phyloP scores from a whole-genome alignment of 2,113 vertebrate genomes.

The Cephalopholis sonnerati region DNA sequence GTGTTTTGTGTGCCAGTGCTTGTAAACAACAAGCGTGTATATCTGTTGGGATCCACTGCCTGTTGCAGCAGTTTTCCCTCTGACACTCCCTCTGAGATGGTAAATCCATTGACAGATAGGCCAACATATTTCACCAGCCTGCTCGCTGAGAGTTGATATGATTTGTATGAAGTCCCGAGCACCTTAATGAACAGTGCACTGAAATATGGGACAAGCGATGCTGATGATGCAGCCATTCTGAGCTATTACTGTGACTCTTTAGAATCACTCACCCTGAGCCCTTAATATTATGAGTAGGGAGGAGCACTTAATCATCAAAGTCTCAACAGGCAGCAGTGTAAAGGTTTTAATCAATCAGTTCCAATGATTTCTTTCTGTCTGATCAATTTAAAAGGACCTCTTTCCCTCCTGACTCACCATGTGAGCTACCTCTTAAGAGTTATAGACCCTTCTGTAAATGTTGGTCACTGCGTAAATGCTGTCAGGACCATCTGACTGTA shows the following conservation, averaged over 20 bases:
- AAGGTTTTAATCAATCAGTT: slow-evolving; percentile 71
- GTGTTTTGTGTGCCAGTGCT: slow-evolving; percentile 19
- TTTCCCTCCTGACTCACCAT: slow-evolving; percentile 47
- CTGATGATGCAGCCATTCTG: slow-evolving; percentile 79
- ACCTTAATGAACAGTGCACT: slow-evolving; percentile 70
- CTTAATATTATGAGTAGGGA: slow-evolving; percentile 53
- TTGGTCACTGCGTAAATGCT: slow-evolving; percentile 69
- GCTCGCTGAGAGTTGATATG: slow-evolving; percentile 59
- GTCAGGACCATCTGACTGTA: slow-evolving; percentile 76
- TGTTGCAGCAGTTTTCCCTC: slow-evolving; percentile 47
- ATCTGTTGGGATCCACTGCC: slow-evolving; percentile 37
- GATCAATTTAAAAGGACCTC: slow-evolving; percentile 54
- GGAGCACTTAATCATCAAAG: slow-evolving; percentile 68
- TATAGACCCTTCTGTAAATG: slow-evolving; percentile 62
- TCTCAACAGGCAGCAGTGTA: slow-evolving; percentile 57
- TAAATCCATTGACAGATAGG: slow-evolving; percentile 56
- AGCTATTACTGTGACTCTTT: slow-evolving; percentile 75
- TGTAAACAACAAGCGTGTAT: slow-evolving; percentile 25
- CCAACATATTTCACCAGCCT: slow-evolving; percentile 53
- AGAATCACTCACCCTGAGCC: slow-evolving; percentile 68
- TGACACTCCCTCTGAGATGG: slow-evolving; percentile 9
- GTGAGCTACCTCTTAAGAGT: slow-evolving; percentile 48
- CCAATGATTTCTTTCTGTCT: slow-evolving; percentile 58
- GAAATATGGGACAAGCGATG: slow-evolving; percentile 77
- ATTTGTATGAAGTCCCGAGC: slow-evolving; percentile 71